Conservation (phyloP, 1,140 invertebrate genomes). For the Magallana angulata region DNA sequence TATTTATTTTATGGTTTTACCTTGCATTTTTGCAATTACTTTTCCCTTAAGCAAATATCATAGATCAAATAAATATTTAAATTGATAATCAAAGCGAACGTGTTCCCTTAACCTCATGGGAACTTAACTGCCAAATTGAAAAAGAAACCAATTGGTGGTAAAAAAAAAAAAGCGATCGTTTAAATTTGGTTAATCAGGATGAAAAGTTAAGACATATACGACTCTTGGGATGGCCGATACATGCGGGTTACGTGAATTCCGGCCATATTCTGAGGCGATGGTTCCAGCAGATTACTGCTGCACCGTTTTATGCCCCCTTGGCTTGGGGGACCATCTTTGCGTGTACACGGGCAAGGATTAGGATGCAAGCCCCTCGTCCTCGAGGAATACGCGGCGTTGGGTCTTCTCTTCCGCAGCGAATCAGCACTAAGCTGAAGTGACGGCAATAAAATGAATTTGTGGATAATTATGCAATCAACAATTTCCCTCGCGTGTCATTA, state of each 20-base stretch:
- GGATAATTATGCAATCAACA: constrained; percentile 24
- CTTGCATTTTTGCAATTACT: too few relatives aligned
- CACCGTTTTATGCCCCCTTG: neutral
- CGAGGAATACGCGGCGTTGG: neutral
- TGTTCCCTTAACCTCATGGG: too few relatives aligned
- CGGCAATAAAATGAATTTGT: constrained; percentile 30
- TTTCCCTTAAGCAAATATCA: too few relatives aligned
- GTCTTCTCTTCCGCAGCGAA: neutral
- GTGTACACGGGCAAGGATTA: neutral
- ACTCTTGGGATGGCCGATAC: neutral
- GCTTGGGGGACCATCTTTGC: neutral
- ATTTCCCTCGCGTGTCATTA: constrained; percentile 15
- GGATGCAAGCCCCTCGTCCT: neutral
- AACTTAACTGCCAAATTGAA: too few relatives aligned
- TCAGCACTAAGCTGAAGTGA: constrained; percentile 6
- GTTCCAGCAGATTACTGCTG: neutral
- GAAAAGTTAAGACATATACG: neutral
- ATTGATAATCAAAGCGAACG: too few relatives aligned
- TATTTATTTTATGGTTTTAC: too few relatives aligned
- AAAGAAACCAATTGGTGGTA: too few relatives aligned
- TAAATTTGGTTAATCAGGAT: neutral
- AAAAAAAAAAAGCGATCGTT: neutral
- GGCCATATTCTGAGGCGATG: neutral
- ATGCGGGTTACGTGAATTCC: neutral
- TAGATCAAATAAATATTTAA: too few relatives aligned